phyloP scores from a whole-genome alignment of 2,797 vertebrate species.

The Myotis myotis region DNA sequence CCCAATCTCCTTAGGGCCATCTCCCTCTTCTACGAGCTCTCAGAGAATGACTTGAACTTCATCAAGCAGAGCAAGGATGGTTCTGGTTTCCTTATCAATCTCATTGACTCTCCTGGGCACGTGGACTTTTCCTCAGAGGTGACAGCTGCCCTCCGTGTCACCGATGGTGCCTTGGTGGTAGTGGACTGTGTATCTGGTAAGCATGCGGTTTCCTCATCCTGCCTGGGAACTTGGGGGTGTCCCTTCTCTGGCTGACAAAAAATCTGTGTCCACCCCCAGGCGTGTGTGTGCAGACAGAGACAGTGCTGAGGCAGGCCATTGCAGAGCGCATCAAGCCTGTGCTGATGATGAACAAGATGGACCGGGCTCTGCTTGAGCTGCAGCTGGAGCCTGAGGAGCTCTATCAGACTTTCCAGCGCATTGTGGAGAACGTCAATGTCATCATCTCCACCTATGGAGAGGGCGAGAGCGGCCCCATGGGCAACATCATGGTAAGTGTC shows the following conservation, averaged over 20 bases:
- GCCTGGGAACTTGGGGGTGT: accelerated
- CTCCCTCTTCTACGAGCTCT: conserved; percentile 93
- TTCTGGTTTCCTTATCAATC: conserved; percentile 94
- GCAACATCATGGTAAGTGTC: conserved; percentile 87
- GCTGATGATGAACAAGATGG: conserved; percentile 99
- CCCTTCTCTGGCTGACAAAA: accelerated
- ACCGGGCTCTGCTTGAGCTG: conserved; percentile 94
- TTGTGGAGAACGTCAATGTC: conserved; percentile 95
- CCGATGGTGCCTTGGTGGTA: conserved; percentile 95
- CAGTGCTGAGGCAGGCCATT: conserved; percentile 96
- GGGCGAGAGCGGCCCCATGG: conserved; percentile 94
- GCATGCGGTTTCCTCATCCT: background rate
- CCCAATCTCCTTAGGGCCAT: conserved; percentile 87
- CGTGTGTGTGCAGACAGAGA: conserved; percentile 97
- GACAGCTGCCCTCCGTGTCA: conserved; percentile 96
- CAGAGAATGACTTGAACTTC: conserved; percentile 92
- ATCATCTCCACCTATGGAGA: conserved; percentile 96
- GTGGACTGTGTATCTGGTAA: conserved; percentile 97
- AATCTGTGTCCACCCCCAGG: conserved; percentile 77
- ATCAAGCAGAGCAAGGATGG: conserved; percentile 97
- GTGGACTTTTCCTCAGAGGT: conserved; percentile 99
- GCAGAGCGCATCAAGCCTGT: conserved; percentile 95
- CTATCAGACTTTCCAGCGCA: conserved; percentile 96
- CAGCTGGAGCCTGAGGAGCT: conserved; percentile 94
- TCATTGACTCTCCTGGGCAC: conserved; percentile 96